Conservation (phyloP, 2,797 vertebrate genomes). For the Gila robusta region DNA sequence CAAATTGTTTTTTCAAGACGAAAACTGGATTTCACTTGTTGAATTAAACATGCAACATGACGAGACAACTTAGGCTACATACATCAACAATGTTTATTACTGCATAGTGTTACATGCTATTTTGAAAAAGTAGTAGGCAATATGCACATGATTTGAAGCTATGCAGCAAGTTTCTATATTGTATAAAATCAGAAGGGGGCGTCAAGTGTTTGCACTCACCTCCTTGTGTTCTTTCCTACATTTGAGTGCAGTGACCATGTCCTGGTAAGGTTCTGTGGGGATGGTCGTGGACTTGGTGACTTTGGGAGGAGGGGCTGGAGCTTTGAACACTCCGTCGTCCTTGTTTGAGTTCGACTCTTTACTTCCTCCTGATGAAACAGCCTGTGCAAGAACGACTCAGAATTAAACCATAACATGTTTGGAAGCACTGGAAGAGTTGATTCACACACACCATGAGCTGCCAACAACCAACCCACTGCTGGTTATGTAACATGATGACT, state of each 20-base stretch:
- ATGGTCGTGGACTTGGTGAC: constrained; percentile 95
- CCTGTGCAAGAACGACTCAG: constrained; percentile 55
- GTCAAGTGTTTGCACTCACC: constrained; percentile 78
- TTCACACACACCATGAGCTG: constrained; percentile 30
- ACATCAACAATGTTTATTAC: not conserved
- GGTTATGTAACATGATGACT: constrained; percentile 33
- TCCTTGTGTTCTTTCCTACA: constrained; percentile 99
- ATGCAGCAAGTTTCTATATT: not conserved
- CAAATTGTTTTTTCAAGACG: not conserved
- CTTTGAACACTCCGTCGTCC: constrained; percentile 95
- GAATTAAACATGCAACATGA: not conserved
- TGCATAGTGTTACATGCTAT: not conserved
- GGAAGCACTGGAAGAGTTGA: not conserved
- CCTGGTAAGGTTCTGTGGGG: constrained; percentile 94
- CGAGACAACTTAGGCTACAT: not conserved
- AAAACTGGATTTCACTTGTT: not conserved
- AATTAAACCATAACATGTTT: constrained; percentile 36
- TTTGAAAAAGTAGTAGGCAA: not conserved
- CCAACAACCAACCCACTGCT: constrained; percentile 31
- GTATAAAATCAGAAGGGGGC: not conserved
- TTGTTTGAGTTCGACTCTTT: constrained; percentile 85
- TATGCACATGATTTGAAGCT: not conserved
- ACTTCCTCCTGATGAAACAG: constrained; percentile 57
- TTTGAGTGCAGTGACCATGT: constrained; percentile 95
- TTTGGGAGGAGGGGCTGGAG: constrained; percentile 94